Evolutionary conservation across 2,797 vertebrate genomes (phyloP), one percentile per base, ranked within the genome.

Genomic region (Alfaro cultratus): DNA sequence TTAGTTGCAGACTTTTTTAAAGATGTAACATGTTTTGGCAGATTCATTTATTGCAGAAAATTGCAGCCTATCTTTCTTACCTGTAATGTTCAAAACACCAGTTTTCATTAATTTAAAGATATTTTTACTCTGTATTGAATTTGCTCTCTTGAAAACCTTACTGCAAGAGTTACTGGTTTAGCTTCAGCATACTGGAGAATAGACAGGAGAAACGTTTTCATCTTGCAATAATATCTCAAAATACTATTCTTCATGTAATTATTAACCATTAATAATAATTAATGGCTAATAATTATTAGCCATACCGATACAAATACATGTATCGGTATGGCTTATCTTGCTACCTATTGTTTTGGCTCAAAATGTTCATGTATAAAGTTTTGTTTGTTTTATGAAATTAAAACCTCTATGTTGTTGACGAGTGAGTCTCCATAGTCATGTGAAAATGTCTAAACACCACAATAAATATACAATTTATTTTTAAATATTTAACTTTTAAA

Each of bases 141-240:
- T 64, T 36, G 16, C 16, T 21, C 3, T 36, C 57, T 31, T 16
- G 57, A 29, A 60, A 60, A 31, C 15, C n/a, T 60, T 60, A 60
- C 5, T 34, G 51, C 23, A 26, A 53, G 49, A 23, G 57, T 16
- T 60, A 60, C 55, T 60, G n/a, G 13, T 29, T 60, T 60, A 31
- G 12, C 57, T 31, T 31, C 29, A 31, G 10, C n/a, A 31, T 31
- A 31, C 29, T 34, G 13, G 29, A 62, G 13, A 31, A 2, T 6
- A 62, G 29, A 16, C 1, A 46, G 70, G 7, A 51, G 29, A 26
- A 45, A 8, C 0, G 1, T 46, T 43, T 71, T 46, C 26, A n/a
- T 41, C 53, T 53, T 79, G 55, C 36, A 73, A 73, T 73, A 23
- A 41, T 26, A 26, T 23, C 73, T 64, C 34, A 36, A 73, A 73